Percentiles rank a stretch among this genome's conserved stretches.
These are phyloP conservation scores for Dioctria rufipes DNA, from an alignment of 2,888 invertebrate genomes.

Conservation along the genomic window DNA sequence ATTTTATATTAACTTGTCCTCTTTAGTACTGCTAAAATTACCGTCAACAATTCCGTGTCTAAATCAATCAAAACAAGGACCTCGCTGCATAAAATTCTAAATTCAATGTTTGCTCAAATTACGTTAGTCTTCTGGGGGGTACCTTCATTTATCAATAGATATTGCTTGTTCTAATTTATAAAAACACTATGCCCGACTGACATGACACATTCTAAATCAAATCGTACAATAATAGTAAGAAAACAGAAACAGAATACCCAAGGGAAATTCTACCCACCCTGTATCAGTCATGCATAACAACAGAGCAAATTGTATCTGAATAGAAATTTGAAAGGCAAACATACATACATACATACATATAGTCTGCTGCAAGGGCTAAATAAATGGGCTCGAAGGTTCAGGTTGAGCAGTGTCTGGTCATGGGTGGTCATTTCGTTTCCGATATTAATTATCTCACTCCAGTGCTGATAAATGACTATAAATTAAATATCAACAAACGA, in stretches of 20 bases:
- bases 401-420: background rate
- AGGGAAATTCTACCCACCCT: background rate
- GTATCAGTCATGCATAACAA: constrained; percentile 23
- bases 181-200: constrained; percentile 26
- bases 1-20: too few species aligned
- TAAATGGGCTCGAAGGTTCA: background rate
- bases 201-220: constrained; percentile 40
- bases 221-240: constrained; percentile 30
- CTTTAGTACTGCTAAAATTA: too few species aligned
- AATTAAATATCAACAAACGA: constrained; percentile 20
- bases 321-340: constrained; percentile 6
- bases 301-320: constrained; percentile 22
- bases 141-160: too few species aligned
- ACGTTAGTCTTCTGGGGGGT: too few species aligned
- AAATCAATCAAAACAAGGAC: too few species aligned
- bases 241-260: constrained; percentile 21
- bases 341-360: too few species aligned
- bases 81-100: too few species aligned
- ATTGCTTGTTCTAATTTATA: background rate
- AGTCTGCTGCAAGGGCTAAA: background rate
- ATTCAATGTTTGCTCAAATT: too few species aligned
- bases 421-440: constrained; percentile 5
- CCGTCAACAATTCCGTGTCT: too few species aligned
- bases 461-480: constrained; percentile 26
- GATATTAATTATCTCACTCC: constrained; percentile 40